Evolutionary conservation across 1,140 invertebrate genomes (phyloP).

Genomic region (Fopius arisanus): DNA sequence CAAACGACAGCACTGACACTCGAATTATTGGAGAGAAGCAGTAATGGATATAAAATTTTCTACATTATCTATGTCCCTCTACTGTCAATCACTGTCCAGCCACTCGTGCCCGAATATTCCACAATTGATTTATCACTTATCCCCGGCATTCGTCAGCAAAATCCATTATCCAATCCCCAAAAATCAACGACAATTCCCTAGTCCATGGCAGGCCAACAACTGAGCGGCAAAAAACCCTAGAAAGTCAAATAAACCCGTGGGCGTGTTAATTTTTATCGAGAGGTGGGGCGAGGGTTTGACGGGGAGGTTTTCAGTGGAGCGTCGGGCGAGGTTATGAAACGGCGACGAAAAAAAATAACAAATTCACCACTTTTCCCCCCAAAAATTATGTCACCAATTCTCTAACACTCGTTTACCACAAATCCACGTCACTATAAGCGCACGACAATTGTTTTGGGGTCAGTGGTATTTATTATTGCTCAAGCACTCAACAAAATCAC

Average conservation of each 20-base stretch:
- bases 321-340: background rate
- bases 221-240: too few relatives aligned
- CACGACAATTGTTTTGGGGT: background rate
- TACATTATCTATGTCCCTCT: constrained; percentile 23
- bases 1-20: constrained; percentile 23
- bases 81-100: constrained; percentile 25
- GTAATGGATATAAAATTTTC: constrained; percentile 2
- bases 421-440: background rate
- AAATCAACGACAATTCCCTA: background rate
- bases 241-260: background rate
- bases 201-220: background rate
- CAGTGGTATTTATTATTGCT: background rate
- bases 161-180: background rate
- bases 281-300: constrained; percentile 26
- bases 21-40: constrained; percentile 8
- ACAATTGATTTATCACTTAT: background rate
- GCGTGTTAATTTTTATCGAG: constrained; percentile 3
- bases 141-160: background rate
- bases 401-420: background rate
- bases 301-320: background rate
- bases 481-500: background rate
- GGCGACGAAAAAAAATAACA: too few relatives aligned
- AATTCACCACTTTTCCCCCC: background rate
- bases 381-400: background rate
- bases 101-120: background rate